Base-by-base conservation (phyloP, 2,113 vertebrate species). In the Corythornis madagascariensis region DNA sequence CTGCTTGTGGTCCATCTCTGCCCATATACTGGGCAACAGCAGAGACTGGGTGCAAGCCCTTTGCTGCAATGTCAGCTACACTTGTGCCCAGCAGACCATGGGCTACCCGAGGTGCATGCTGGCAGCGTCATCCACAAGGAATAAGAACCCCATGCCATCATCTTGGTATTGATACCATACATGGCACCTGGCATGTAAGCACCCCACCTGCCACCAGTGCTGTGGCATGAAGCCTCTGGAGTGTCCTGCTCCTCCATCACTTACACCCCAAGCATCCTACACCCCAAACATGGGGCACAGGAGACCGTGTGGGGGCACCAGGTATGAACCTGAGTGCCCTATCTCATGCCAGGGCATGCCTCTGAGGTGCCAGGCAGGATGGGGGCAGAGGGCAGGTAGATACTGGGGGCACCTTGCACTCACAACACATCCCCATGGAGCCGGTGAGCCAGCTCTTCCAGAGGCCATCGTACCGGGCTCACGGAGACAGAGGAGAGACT, bases 11-110 rank as follows among this genome's bases (percentile, higher is more conserved):
- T 87, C 35, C 6, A 6, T 11, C 45, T 76, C 65, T 89, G 66
- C 48, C 42, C 3, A 0, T 25, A 48, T 0, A 6, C 55, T 1
- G 1, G 64, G 24, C 17, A 21, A 29, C 1, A 4, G 31, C 31
- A n/a, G 35, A 24, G 28, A 7, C 76, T 7, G 59, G 13, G 11
- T 56, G 6, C 50, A 31, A 67, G 29, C 8, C 45, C n/a, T 69
- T n/a, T 77, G 59, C 64, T 48, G 66, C 38, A 56, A 72, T 13
- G 7, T 42, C 61, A 29, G 43, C n/a, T 48, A 2, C 0, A 2
- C 4, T 40, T 53, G n/a, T 47, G 56, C 65, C 42, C 43, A 50
- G 42, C 65, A 77, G 26, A 50, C 24, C 6, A 5, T 2, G 31
- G 28, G 28, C 28, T 64, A 26, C 43, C 33, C 2, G 1, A 19